Percentiles rank a stretch among this genome's conserved stretches.
phyloP scores from a whole-genome alignment of 2,888 invertebrate species.

The Eilema griseolum region DNA sequence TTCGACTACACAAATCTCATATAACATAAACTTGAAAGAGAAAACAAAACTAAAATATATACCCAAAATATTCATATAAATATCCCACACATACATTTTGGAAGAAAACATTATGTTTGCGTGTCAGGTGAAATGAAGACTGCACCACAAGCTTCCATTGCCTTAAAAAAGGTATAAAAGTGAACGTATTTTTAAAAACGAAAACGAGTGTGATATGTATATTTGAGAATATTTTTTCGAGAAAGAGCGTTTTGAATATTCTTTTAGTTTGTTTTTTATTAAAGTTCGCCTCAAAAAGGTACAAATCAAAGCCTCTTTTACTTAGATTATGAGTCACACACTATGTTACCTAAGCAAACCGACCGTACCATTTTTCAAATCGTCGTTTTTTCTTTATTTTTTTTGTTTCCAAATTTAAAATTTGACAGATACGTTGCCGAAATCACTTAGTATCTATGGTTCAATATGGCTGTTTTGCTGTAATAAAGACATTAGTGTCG shows the following conservation, averaged over 20 bases:
- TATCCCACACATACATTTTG: slow-evolving; percentile 17
- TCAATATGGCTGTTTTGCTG: background rate
- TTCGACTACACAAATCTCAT: slow-evolving; percentile 1
- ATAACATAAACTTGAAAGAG: slow-evolving; percentile 12
- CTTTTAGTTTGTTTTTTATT: slow-evolving; percentile 39
- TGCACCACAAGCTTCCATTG: slow-evolving; percentile 20
- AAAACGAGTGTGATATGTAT: slow-evolving; percentile 49
- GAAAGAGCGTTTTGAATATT: slow-evolving; percentile 32
- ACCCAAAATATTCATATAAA: slow-evolving; percentile 18
- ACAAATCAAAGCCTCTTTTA: slow-evolving; percentile 35
- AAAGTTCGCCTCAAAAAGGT: slow-evolving; percentile 38
- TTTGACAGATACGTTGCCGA: slow-evolving; percentile 9
- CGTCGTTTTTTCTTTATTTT: slow-evolving; percentile 19
- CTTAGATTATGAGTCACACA: slow-evolving; percentile 41
- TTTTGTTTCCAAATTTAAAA: slow-evolving; percentile 9
- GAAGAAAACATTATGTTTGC: slow-evolving; percentile 23
- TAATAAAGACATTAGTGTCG: background rate
- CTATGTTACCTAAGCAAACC: slow-evolving; percentile 23
- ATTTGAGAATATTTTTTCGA: slow-evolving; percentile 48
- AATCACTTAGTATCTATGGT: slow-evolving; percentile 5
- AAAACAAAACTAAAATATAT: slow-evolving; percentile 10
- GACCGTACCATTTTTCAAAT: slow-evolving; percentile 35
- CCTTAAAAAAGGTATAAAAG: slow-evolving; percentile 34
- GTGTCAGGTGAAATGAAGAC: slow-evolving; percentile 30
- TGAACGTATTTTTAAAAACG: slow-evolving; percentile 35